Evolutionary conservation across 2,113 vertebrate genomes (phyloP).

Genomic region (Acrocephalus arundinaceus): DNA sequence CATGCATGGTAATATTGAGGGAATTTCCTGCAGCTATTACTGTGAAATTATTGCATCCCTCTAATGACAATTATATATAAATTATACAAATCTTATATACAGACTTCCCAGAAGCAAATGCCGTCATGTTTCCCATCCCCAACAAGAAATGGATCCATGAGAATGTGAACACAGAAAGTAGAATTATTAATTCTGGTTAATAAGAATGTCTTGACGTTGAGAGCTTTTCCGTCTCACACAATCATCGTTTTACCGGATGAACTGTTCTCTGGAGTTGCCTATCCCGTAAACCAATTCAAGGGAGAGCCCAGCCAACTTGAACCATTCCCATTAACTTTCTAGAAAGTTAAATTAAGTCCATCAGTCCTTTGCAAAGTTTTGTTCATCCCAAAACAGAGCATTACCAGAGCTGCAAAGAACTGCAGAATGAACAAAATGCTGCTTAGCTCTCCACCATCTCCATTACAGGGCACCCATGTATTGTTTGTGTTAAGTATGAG

Average conservation of each 20-base stretch:
- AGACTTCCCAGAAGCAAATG: not conserved
- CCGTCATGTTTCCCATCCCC: not conserved
- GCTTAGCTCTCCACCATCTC: not conserved
- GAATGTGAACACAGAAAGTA: not conserved
- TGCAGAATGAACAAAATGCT: not conserved
- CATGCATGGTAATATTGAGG: not conserved
- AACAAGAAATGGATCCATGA: not conserved
- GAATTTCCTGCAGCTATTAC: not conserved
- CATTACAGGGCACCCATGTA: accelerated
- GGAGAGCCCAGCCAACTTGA: not conserved
- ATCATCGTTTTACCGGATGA: not conserved
- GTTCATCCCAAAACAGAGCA: not conserved
- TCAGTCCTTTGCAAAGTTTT: not conserved
- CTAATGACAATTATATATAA: not conserved
- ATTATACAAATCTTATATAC: not conserved
- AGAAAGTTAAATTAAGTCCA: not conserved
- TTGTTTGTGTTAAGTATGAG: not conserved
- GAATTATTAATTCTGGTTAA: not conserved
- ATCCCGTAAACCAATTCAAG: not conserved
- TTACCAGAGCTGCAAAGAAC: not conserved
- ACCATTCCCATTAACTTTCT: not conserved
- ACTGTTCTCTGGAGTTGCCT: not conserved
- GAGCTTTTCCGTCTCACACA: not conserved
- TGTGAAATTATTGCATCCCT: not conserved
- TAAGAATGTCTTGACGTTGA: not conserved